Conservation (phyloP, 30 jellyfish, hydroid and myxozoan genomes). For the Cassiopea andromeda region DNA sequence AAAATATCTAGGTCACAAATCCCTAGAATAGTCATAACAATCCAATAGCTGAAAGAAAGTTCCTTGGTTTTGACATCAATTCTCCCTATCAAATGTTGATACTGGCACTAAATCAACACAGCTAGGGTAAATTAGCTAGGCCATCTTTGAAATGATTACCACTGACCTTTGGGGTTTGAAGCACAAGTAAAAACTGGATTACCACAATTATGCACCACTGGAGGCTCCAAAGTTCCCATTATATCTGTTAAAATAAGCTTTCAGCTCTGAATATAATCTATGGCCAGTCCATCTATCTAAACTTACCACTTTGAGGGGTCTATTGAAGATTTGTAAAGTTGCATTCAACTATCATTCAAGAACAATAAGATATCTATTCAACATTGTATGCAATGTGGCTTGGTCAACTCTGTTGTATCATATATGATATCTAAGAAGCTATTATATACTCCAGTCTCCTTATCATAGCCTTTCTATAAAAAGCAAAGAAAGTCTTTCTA, state of each 20-base stretch:
- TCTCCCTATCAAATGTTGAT: neutral
- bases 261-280: neutral
- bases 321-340: neutral
- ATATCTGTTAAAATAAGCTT: slow-evolving; percentile 44
- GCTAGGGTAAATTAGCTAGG: neutral
- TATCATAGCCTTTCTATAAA: no score
- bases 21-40: no score
- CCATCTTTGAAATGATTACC: neutral
- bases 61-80: no score
- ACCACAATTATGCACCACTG: slow-evolving; percentile 63
- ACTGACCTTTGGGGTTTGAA: slow-evolving; percentile 73
- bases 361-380: no score
- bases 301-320: neutral
- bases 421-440: no score
- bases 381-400: no score
- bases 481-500: no score
- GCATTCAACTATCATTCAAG: no score
- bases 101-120: neutral
- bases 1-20: no score
- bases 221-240: slow-evolving; percentile 34
- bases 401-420: no score
- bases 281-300: neutral
- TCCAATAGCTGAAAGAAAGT: no score
- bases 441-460: no score
- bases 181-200: slow-evolving; percentile 91